A percentile compares a stretch with the other conserved stretches of the same genome.
These are phyloP conservation scores for Vanessa atalanta DNA, from an alignment of 1,140 invertebrate genomes.

Conservation along the genomic window DNA sequence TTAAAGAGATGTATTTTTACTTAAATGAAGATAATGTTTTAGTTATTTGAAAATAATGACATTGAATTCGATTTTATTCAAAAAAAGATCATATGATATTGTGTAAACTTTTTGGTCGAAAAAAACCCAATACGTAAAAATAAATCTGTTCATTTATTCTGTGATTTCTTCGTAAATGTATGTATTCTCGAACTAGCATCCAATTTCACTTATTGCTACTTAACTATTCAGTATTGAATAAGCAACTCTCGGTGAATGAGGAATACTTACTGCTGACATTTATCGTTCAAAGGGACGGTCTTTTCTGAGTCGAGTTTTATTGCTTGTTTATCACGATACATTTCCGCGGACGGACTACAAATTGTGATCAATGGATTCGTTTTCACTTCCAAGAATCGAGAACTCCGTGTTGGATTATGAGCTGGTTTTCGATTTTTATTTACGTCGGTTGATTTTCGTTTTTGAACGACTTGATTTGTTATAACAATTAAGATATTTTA, in stretches of 20 bases:
- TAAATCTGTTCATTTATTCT: not conserved
- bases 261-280: conserved; percentile 20
- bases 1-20: too few relatives aligned
- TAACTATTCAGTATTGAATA: conserved; percentile 6
- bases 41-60: too few relatives aligned
- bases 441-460: not conserved
- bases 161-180: not conserved
- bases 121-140: too few relatives aligned
- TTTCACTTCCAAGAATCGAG: conserved; percentile 3
- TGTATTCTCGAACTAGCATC: not conserved
- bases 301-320: conserved; percentile 24
- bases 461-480: too few relatives aligned
- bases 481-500: too few relatives aligned
- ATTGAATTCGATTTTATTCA: too few relatives aligned
- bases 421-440: not conserved
- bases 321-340: conserved; percentile 30
- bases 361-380: conserved; percentile 33
- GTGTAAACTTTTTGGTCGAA: too few relatives aligned
- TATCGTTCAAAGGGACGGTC: conserved; percentile 16
- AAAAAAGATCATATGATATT: too few relatives aligned
- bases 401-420: not conserved
- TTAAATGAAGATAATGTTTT: too few relatives aligned
- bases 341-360: conserved; percentile 29
- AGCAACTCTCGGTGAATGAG: not conserved
- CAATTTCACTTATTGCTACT: not conserved